These are phyloP conservation scores for Sphaeramia orbicularis DNA, from an alignment of 2,797 vertebrate genomes.

Conservation along the genomic window DNA sequence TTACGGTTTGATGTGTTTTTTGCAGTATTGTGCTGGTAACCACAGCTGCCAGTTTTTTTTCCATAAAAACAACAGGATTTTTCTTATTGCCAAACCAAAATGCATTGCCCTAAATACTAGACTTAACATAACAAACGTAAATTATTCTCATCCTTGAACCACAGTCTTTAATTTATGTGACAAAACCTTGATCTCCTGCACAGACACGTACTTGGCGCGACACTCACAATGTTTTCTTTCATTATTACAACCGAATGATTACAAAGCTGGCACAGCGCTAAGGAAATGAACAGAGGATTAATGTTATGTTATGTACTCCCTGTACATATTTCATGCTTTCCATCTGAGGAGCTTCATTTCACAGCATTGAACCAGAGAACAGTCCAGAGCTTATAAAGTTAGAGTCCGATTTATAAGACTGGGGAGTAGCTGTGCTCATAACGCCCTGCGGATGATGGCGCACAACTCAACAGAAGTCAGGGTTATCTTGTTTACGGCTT, in stretches of 20 bases:
- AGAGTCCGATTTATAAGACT: not conserved
- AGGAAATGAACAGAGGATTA: not conserved
- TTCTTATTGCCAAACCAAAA: not conserved
- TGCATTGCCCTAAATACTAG: too few species aligned
- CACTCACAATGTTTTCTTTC: not conserved
- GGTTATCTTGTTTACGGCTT: not conserved
- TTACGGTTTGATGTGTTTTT: too few species aligned
- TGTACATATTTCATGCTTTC: not conserved
- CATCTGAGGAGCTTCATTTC: conserved; percentile 1
- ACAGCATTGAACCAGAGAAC: not conserved
- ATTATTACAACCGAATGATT: conserved; percentile 4
- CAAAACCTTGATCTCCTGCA: not conserved
- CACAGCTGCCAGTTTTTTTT: too few species aligned
- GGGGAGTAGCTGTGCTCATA: not conserved
- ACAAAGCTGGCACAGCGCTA: not conserved
- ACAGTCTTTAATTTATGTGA: not conserved
- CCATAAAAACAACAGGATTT: too few species aligned
- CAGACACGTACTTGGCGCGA: not conserved
- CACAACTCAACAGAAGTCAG: not conserved
- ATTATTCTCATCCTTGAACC: not conserved
- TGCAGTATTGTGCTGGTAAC: too few species aligned
- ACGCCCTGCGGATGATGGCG: not conserved
- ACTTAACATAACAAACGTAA: too few species aligned
- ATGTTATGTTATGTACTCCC: not conserved
- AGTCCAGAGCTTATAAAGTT: not conserved